Base-by-base conservation (phyloP, 1,140 invertebrate genomes). In the Ostrea denselamellosa region DNA sequence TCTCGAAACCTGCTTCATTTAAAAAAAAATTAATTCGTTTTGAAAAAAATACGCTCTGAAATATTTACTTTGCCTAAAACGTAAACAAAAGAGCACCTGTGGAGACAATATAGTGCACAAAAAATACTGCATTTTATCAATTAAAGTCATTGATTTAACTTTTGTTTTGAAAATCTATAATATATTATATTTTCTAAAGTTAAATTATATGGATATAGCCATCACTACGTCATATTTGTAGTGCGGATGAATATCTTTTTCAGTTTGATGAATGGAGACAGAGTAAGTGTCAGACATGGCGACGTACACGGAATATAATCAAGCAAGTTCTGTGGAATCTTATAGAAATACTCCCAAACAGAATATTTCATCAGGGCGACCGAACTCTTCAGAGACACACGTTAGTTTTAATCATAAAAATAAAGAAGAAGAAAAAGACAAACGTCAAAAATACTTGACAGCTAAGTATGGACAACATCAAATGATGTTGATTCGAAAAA, bases 391-490 rank as follows among this genome's bases (percentile, higher is more conserved):
- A 82, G 89, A 89, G 87, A 89, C 88, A 62, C 89, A 89, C 90
- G 93, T 94, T 53, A 92, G 91, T 90, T 93, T 94, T 91, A 90
- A 85, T 77, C 89, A 92, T 88, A 82, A 87, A 65, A 90, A 91
- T 81, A 85, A 92, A 56, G 92, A 94, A 14, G 91, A 92, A 86
- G 92, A 93, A 83, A 92, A 91, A 83, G 92, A 94, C 65, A 98
- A 98, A 95, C 98, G 98, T 95, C 94, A 95, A 87, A 95, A 95
- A 90, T 99, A 99, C 95, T 96, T 99, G 88, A 99, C 98, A 54
- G 98, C 98, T 89, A 99, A 99, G 95, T 99, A 99, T 93, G 98
- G 98, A 86, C 97, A 97, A 90, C 98, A 99, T 95, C 98, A 99
- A 96, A 99, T 99, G 98, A 97, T 97, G 92, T 96, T 99, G 89